A percentile compares a stretch with the other conserved stretches of the same genome.
These are phyloP conservation scores for Rhinopomastus cyanomelas DNA, from an alignment of 2,113 vertebrate genomes.

Conservation along the genomic window DNA sequence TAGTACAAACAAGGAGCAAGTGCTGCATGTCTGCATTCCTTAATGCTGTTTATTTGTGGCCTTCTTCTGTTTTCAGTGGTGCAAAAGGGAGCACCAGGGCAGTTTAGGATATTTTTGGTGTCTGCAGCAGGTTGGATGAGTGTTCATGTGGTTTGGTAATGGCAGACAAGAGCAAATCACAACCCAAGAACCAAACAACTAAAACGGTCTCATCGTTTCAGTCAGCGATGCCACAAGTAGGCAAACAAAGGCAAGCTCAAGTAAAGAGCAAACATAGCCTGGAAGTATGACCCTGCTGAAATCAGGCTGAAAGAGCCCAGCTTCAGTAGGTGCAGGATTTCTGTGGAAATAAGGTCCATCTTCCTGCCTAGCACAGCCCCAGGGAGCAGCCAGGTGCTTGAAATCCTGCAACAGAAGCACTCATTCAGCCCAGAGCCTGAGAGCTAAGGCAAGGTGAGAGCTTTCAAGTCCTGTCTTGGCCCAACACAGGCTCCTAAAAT, in stretches of 20 bases:
- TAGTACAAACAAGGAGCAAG: background rate
- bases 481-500: background rate
- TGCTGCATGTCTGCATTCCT: background rate
- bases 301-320: accelerated
- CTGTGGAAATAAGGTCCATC: background rate
- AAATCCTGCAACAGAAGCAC: accelerated
- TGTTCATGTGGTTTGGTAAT: background rate
- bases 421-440: accelerated
- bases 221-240: accelerated
- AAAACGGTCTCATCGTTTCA: accelerated
- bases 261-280: background rate
- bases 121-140: background rate
- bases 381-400: accelerated
- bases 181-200: background rate
- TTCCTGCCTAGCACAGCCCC: background rate
- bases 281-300: background rate
- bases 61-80: background rate
- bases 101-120: background rate
- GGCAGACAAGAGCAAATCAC: background rate
- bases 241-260: background rate
- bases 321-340: background rate
- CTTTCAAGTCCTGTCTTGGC: background rate
- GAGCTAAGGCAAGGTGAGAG: background rate
- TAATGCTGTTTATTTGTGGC: background rate
- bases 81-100: background rate